Conservation (phyloP, 2,797 vertebrate species). For the Danio jaintianensis region DNA sequence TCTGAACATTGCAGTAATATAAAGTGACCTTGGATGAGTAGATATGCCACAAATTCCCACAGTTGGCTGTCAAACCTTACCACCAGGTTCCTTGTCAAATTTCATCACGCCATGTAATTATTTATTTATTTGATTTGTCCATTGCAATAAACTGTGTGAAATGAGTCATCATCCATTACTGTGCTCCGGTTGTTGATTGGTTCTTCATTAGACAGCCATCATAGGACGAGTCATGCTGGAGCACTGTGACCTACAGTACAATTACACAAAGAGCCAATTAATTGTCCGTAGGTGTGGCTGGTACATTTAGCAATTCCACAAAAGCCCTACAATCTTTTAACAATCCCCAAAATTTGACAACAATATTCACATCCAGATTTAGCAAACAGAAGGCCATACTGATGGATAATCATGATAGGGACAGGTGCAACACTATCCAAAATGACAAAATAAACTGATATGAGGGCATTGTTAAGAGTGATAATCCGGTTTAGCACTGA, state of each 20-base stretch:
- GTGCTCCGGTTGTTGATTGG: neutral
- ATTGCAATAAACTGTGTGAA: neutral
- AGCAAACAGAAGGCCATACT: neutral
- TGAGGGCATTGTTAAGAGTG: conserved; percentile 38
- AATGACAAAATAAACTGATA: conserved; percentile 31
- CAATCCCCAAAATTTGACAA: neutral
- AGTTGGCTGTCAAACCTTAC: too few relatives aligned
- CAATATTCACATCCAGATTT: neutral
- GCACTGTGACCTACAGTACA: neutral
- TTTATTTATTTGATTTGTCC: neutral
- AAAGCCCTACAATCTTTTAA: neutral
- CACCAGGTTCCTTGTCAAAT: too few relatives aligned
- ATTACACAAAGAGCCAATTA: conserved; percentile 2
- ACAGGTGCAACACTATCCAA: neutral
- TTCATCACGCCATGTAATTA: too few relatives aligned
- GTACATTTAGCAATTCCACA: neutral
- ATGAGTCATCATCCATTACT: neutral
- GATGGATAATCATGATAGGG: neutral
- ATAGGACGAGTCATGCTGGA: neutral
- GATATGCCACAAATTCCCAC: too few relatives aligned
- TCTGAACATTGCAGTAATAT: too few relatives aligned
- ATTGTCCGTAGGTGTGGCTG: neutral
- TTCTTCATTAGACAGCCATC: neutral
- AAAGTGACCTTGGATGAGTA: too few relatives aligned
- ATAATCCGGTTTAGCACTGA: conserved; percentile 39